A percentile compares a stretch with the other conserved stretches of the same genome.
Conservation (phyloP, 2,888 invertebrate species). For the Chloroclysta siterata region DNA sequence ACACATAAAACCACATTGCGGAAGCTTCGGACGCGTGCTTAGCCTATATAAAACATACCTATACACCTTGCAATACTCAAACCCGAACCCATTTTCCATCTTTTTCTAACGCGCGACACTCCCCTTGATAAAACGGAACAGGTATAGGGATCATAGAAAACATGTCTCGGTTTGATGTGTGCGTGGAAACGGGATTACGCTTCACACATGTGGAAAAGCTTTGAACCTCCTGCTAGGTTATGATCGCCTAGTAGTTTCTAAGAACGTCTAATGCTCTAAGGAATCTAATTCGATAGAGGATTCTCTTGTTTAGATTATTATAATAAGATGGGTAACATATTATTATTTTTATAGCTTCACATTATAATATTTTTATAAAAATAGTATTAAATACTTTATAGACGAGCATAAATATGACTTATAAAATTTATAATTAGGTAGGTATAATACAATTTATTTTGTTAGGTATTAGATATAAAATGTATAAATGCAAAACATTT, state of each 20-base stretch:
- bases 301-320: conserved; percentile 9
- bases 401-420: too few relatives aligned
- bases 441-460: too few relatives aligned
- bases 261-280: conserved; percentile 82
- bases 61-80: conserved; percentile 36
- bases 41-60: conserved; percentile 18
- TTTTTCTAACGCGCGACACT: conserved; percentile 43
- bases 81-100: conserved; percentile 49
- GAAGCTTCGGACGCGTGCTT: conserved; percentile 35
- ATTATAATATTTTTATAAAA: too few relatives aligned
- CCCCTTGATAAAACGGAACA: conserved; percentile 53
- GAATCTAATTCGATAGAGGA: conserved; percentile 61
- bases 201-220: conserved; percentile 63
- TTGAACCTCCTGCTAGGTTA: conserved; percentile 66
- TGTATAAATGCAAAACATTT: too few relatives aligned
- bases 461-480: too few relatives aligned
- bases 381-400: too few relatives aligned
- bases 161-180: conserved; percentile 57
- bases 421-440: too few relatives aligned
- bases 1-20: conserved; percentile 20
- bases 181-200: conserved; percentile 62
- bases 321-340: too few relatives aligned
- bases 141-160: conserved; percentile 73
- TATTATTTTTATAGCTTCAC: too few relatives aligned
- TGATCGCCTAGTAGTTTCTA: conserved; percentile 81